These are phyloP conservation scores for Ptyas mucosa DNA, from an alignment of 2,113 vertebrate species.

Conservation along the genomic window DNA sequence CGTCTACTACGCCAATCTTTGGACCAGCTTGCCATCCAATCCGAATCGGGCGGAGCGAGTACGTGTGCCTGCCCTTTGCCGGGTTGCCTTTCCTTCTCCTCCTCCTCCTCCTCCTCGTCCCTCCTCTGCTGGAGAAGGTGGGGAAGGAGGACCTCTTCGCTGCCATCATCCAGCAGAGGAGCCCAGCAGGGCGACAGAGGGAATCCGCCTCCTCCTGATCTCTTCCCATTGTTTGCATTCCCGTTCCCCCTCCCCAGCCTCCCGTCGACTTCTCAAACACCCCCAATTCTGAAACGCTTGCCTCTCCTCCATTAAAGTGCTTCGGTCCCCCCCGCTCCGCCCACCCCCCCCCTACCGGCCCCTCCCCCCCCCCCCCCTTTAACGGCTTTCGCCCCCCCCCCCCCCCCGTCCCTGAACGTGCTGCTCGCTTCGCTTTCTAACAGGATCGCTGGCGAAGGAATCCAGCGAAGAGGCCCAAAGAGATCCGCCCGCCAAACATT, in stretches of 20 bases:
- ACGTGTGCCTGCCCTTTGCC: background rate
- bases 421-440: background rate
- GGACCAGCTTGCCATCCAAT: background rate
- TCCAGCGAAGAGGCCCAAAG: background rate
- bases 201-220: background rate
- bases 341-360: too few species aligned
- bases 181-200: background rate
- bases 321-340: too few species aligned
- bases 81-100: background rate
- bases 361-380: too few species aligned
- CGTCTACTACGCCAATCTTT: background rate
- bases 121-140: background rate
- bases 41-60: too few species aligned
- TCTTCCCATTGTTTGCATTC: background rate
- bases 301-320: background rate
- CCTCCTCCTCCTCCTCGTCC: background rate
- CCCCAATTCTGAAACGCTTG: background rate
- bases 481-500: background rate
- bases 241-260: fast-evolving
- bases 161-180: background rate
- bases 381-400: too few species aligned
- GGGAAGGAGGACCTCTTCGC: background rate
- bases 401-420: background rate
- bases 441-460: background rate
- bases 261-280: background rate